These are phyloP conservation scores for Lithosia quadra DNA, from an alignment of 2,888 invertebrate species.

Conservation along the genomic window DNA sequence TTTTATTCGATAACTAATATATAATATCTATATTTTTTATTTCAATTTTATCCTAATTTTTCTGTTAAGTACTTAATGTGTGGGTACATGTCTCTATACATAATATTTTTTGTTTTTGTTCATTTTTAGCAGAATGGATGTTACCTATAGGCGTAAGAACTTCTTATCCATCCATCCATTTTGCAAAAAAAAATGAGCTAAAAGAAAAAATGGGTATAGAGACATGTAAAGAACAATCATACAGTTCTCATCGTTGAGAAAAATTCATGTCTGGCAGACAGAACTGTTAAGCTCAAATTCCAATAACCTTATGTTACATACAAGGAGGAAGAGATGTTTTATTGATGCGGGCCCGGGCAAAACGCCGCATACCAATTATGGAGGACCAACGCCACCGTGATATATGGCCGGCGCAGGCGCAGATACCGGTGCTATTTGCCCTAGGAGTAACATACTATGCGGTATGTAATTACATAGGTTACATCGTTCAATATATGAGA, in stretches of 20 bases:
- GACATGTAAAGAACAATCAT: neutral
- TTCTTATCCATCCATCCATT: no score
- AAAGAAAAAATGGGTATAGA: neutral
- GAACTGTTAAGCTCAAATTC: constrained; percentile 45
- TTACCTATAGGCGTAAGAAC: no score
- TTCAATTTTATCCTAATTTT: no score
- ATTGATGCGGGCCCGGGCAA: constrained; percentile 54
- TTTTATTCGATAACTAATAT: no score
- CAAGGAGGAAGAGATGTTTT: constrained; percentile 56
- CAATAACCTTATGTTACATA: constrained; percentile 51
- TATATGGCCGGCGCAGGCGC: constrained; percentile 46
- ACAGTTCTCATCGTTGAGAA: neutral
- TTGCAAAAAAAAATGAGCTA: no score
- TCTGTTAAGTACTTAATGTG: no score
- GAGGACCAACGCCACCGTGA: constrained; percentile 50
- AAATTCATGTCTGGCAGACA: constrained; percentile 14
- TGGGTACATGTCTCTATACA: no score
- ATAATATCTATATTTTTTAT: no score
- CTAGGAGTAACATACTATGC: constrained; percentile 34
- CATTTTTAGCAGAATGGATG: no score
- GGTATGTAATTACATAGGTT: constrained; percentile 49
- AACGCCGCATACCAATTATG: constrained; percentile 59
- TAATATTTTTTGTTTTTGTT: no score
- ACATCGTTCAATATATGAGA: constrained; percentile 27
- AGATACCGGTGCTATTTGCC: constrained; percentile 47